phyloP scores from a whole-genome alignment of 2,797 vertebrate species.

The Phrynocephalus vlangalii region DNA sequence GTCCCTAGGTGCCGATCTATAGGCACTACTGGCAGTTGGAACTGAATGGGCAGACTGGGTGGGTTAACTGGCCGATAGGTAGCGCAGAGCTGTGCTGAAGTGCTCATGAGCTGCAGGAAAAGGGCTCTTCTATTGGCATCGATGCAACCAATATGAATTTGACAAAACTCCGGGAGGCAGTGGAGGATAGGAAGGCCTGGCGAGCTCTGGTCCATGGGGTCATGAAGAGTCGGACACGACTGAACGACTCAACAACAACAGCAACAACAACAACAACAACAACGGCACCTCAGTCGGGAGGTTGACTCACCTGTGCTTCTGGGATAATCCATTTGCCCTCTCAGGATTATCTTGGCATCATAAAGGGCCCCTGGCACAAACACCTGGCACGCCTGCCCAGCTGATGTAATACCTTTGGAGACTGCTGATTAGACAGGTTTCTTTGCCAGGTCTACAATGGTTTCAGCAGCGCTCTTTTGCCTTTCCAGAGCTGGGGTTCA shows the following conservation, averaged over 20 bases:
- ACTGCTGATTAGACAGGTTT: constrained; percentile 7
- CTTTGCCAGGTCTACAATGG: not conserved
- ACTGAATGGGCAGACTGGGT: not conserved
- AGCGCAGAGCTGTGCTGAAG: not conserved
- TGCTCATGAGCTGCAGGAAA: not conserved
- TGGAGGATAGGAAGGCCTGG: too few relatives aligned
- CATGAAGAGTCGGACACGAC: too few relatives aligned
- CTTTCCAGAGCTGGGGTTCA: not conserved
- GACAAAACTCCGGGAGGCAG: too few relatives aligned
- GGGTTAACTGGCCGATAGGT: not conserved
- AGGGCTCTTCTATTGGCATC: not conserved
- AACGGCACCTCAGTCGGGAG: not conserved
- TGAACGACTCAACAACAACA: too few relatives aligned
- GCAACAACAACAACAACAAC: too few relatives aligned
- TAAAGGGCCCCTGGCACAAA: constrained; percentile 6
- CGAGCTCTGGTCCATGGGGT: too few relatives aligned
- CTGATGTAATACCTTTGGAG: constrained; percentile 1
- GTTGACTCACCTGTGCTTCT: not conserved
- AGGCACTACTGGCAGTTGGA: too few relatives aligned
- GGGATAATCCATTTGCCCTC: not conserved
- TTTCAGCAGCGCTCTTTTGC: not conserved
- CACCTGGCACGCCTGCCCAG: not conserved
- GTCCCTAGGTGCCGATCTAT: not conserved
- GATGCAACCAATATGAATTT: too few relatives aligned
- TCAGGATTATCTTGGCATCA: constrained; percentile 24